A percentile compares a stretch with the other conserved stretches of the same genome.
Conservation (phyloP, 2,113 vertebrate species). For the Notothenia rossii region DNA sequence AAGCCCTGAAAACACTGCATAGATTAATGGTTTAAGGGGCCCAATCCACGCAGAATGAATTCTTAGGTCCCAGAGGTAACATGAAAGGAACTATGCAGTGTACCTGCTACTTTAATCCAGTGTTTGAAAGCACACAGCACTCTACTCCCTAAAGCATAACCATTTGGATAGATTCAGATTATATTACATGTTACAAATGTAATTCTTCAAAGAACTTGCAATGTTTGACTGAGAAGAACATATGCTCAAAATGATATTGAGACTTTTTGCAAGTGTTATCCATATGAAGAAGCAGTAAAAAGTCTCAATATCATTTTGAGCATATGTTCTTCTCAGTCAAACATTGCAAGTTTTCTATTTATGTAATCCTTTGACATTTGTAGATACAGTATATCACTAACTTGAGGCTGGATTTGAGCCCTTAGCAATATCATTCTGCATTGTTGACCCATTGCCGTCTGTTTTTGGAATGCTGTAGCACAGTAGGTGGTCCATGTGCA, state of each 20-base stretch:
- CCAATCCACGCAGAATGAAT: slow-evolving; percentile 51
- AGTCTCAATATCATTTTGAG: neutral
- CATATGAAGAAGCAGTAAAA: neutral
- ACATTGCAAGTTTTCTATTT: neutral
- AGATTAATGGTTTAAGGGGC: slow-evolving; percentile 78
- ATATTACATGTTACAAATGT: neutral
- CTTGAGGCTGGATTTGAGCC: neutral
- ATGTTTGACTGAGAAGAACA: neutral
- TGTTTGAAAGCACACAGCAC: neutral
- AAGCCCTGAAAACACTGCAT: slow-evolving; percentile 66
- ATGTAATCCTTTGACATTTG: neutral
- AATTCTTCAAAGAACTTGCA: neutral
- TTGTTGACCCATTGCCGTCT: slow-evolving; percentile 48
- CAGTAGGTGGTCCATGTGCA: slow-evolving; percentile 57
- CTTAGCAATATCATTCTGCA: slow-evolving; percentile 4
- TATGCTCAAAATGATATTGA: neutral
- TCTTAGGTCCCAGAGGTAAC: slow-evolving; percentile 58
- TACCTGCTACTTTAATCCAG: slow-evolving; percentile 61
- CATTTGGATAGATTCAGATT: neutral
- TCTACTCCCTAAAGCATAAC: neutral
- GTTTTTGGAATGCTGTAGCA: slow-evolving; percentile 20
- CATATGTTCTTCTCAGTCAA: neutral
- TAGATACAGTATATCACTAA: neutral
- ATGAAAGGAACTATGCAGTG: slow-evolving; percentile 51
- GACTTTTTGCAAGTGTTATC: neutral